phyloP scores from a whole-genome alignment of 2,113 vertebrate genomes.

The Pseudopipra pipra region DNA sequence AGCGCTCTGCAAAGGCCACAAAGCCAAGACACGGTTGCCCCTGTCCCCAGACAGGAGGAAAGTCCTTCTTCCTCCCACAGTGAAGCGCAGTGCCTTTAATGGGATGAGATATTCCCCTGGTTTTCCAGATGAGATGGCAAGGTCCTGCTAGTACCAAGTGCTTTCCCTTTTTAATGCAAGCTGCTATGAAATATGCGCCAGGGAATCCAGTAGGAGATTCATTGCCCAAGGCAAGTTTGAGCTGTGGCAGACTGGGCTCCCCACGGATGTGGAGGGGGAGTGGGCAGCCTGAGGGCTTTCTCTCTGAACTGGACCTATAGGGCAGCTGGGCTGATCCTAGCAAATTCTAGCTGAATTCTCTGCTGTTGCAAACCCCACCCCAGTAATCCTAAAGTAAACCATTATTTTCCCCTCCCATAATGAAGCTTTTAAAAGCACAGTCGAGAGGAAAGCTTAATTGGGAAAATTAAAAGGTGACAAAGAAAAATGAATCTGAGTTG shows the following conservation, averaged over 20 bases:
- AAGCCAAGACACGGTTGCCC: rapidly evolving
- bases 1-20: rapidly evolving
- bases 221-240: background rate
- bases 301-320: rapidly evolving
- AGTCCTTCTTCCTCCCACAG: background rate
- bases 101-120: background rate
- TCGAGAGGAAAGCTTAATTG: background rate
- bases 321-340: background rate
- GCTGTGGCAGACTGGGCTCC: background rate
- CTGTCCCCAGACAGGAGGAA: background rate
- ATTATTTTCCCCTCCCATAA: background rate
- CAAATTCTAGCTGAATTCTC: background rate
- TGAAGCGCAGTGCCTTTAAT: rapidly evolving
- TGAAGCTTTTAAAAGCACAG: background rate
- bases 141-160: background rate
- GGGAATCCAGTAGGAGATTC: background rate
- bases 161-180: background rate
- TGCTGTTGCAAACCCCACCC: background rate
- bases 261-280: rapidly evolving
- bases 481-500: background rate
- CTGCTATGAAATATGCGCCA: rapidly evolving
- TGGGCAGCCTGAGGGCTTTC: background rate
- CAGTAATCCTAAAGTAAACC: background rate
- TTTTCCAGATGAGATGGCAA: background rate
- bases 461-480: background rate